Base-by-base conservation (phyloP, 2,113 vertebrate genomes). In the Ceuthmochares aereus region DNA sequence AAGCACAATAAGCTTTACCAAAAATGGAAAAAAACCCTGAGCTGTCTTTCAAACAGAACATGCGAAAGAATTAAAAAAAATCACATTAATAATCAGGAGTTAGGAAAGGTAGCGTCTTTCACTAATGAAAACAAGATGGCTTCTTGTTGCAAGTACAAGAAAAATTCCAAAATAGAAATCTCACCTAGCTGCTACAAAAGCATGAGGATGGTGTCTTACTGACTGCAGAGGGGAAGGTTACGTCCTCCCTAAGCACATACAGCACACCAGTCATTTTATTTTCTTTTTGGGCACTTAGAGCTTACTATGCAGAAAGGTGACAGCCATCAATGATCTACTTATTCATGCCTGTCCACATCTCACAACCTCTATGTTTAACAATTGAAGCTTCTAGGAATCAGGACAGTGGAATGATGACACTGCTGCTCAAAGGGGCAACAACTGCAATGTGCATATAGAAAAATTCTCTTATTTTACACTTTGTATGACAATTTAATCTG, bases 71-170 rank as follows among this genome's bases (percentile, higher is more conserved):
- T 16, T 18, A 56, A 27, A 6, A 49, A 86, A 87, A 75, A 14
- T 19, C 10, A 10, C 13, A 45, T 20, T 75, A 58, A 64, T 64
- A 83, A 58, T 11, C 14, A 18, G 56, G 30, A 64, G 60, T 68
- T 64, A 40, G n/a, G 77, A 55, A 94, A 84, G 68, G 34, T 80
- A 67, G 55, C 0, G 0, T 43, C 51, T 88, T 80, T 52, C 52
- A n/a, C 19, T 60, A 67, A 81, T 32, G 37, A 64, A 92, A 88
- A 72, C 52, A 92, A 95, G 86, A 95, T 84, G 79, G 93, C 88
- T 96, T 83, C 18, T 40, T 74, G 37, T 52, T 52, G 75, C 18
- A 87, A 88, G 21, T 45, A 92, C 30, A 73, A 29, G 56, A 62
- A 84, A 76, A 93, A 80, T n/a, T 79, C 82, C 69, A 62, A 94